Evolutionary conservation across 92 coral and sea anemone genomes (phyloP).

Genomic region (Porites rus): DNA sequence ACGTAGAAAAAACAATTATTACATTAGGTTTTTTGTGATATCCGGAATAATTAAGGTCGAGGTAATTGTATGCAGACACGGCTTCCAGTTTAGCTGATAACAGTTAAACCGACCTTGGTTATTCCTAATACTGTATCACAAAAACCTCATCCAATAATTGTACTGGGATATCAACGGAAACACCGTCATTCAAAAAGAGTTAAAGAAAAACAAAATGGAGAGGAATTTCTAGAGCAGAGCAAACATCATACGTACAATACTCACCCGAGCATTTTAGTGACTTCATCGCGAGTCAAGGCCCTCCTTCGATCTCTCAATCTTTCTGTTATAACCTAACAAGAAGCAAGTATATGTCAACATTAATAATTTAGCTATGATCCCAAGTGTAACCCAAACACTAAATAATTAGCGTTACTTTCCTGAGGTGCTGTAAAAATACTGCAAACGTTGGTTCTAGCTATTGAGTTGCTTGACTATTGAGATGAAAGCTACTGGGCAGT

Average conservation of each 20-base stretch:
- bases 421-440: no score
- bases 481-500: no score
- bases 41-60: no score
- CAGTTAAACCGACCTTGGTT: no score
- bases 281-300: conserved; percentile 71
- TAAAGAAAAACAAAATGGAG: neutral
- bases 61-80: no score
- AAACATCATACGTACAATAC: neutral
- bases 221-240: neutral
- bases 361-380: neutral
- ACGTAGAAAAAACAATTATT: no score
- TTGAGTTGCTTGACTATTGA: no score
- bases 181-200: neutral
- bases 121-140: no score
- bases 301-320: conserved; percentile 79
- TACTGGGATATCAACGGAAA: neutral
- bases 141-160: no score
- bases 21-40: no score
- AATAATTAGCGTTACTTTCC: neutral
- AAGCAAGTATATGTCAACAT: neutral
- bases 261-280: conserved; percentile 88
- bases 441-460: no score
- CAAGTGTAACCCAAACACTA: neutral
- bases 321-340: conserved; percentile 86
- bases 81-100: no score